phyloP scores from a whole-genome alignment of 2,797 vertebrate genomes.

The Hozukius guyotensis region DNA sequence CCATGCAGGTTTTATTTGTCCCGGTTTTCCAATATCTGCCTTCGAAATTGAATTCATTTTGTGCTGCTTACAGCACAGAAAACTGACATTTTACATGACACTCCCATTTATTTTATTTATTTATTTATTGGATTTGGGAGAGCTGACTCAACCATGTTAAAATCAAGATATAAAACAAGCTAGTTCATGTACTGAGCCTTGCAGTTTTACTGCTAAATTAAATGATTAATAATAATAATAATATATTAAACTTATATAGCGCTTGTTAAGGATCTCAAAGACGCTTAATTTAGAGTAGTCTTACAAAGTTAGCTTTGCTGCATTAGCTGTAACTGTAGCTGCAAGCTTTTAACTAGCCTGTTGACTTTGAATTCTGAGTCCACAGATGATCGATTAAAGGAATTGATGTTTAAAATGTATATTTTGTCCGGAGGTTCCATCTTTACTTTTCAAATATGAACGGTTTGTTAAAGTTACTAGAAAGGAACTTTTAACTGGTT shows the following conservation, averaged over 20 bases:
- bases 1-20: not conserved
- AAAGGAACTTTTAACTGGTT: not conserved
- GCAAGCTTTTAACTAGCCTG: not conserved
- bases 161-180: not conserved
- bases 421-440: not conserved
- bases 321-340: not conserved
- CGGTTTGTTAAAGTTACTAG: not conserved
- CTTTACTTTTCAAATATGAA: not conserved
- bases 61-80: not conserved
- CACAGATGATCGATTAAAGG: not conserved
- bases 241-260: too few species aligned
- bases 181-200: not conserved
- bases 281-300: not conserved
- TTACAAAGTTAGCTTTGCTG: not conserved
- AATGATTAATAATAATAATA: too few species aligned
- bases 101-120: not conserved
- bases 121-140: not conserved
- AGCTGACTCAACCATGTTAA: not conserved
- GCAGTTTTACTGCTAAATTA: not conserved
- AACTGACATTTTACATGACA: not conserved
- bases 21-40: not conserved
- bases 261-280: too few species aligned
- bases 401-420: not conserved
- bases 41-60: not conserved
- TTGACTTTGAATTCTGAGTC: not conserved